phyloP scores from a whole-genome alignment of 2,888 invertebrate genomes.

The Stenchaetothrips biformis region DNA sequence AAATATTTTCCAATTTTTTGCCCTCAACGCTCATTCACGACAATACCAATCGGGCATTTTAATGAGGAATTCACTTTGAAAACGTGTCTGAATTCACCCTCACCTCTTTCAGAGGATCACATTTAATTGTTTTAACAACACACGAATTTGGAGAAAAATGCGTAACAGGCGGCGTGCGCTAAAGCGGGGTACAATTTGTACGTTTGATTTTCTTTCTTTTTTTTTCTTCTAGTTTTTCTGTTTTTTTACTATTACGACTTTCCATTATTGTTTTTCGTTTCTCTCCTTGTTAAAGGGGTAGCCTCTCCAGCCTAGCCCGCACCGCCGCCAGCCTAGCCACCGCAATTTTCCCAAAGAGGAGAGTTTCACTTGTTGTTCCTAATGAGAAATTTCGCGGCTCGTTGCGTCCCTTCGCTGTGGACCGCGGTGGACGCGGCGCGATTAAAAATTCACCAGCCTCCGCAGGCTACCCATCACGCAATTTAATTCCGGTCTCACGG shows the following conservation, averaged over 20 bases:
- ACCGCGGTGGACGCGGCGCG: background rate
- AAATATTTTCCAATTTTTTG: too few species aligned
- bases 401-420: background rate
- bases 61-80: too few species aligned
- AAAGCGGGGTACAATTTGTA: background rate
- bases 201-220: background rate
- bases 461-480: background rate
- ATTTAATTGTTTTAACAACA: too few species aligned
- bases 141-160: background rate
- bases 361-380: background rate
- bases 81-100: too few species aligned
- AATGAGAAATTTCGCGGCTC: constrained; percentile 3
- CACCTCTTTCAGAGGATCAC: too few species aligned
- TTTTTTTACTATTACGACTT: background rate
- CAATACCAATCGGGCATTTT: too few species aligned
- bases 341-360: background rate
- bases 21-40: too few species aligned
- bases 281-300: background rate
- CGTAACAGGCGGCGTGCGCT: background rate
- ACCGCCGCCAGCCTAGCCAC: too few species aligned
- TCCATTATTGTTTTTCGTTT: background rate
- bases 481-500: background rate
- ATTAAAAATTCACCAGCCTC: background rate
- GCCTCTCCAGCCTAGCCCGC: background rate
- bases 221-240: background rate